A percentile compares a stretch with the other conserved stretches of the same genome.
Evolutionary conservation across 2,888 invertebrate genomes (phyloP).

Genomic region (Heliconius ismenius): DNA sequence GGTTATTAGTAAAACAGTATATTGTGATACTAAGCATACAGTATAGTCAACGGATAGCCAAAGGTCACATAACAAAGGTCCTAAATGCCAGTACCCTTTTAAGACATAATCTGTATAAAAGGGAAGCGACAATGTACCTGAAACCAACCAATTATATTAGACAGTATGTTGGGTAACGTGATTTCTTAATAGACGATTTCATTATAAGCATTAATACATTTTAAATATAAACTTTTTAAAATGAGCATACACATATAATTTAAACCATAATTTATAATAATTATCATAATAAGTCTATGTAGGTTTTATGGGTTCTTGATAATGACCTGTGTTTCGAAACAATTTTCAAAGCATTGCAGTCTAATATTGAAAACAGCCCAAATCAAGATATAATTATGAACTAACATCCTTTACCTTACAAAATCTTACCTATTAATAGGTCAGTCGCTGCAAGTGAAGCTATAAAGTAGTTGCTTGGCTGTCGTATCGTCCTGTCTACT

Average conservation of each 20-base stretch:
- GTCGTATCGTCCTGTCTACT: constrained; percentile 95
- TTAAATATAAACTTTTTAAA: neutral
- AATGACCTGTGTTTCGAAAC: too few species aligned
- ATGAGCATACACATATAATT: neutral
- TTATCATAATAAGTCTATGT: too few species aligned
- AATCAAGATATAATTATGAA: neutral
- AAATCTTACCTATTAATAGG: constrained; percentile 92
- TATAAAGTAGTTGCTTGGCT: constrained; percentile 99
- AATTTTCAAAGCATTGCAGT: neutral
- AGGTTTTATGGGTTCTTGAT: too few species aligned
- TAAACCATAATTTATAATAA: too few species aligned
- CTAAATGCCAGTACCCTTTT: constrained; percentile 98
- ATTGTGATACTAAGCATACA: constrained; percentile 98
- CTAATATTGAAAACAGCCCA: neutral
- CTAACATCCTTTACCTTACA: constrained; percentile 27
- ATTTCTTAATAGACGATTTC: neutral
- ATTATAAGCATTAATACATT: neutral
- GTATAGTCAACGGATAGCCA: constrained; percentile 99
- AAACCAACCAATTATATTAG: constrained; percentile 35
- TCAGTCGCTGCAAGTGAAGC: constrained; percentile 98
- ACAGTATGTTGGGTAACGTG: neutral
- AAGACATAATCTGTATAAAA: constrained; percentile 99
- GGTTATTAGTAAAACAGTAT: constrained; percentile 98
- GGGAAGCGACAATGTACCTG: constrained; percentile 98
- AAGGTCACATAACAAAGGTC: constrained; percentile 96